A percentile compares a stretch with the other conserved stretches of the same genome.
These are phyloP conservation scores for Lysiphlebus fabarum DNA, from an alignment of 1,140 invertebrate species.

Conservation along the genomic window DNA sequence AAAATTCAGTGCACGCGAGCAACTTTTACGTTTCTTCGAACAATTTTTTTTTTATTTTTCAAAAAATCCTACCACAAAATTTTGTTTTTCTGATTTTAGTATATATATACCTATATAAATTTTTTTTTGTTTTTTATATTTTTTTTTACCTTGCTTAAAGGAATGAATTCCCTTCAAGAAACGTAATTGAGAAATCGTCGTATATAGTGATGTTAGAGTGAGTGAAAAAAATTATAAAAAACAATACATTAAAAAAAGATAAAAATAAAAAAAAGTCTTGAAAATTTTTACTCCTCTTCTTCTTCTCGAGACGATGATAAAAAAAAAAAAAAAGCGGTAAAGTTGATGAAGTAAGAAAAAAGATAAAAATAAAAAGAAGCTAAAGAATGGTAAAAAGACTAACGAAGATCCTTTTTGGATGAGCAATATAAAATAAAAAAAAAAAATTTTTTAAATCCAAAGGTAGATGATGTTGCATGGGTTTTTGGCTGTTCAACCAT, in stretches of 20 bases:
- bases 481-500: too few relatives aligned
- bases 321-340: slow-evolving; percentile 9
- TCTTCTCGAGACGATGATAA: neutral
- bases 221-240: neutral
- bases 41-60: slow-evolving; percentile 3
- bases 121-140: too few relatives aligned
- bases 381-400: neutral
- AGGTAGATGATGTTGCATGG: neutral
- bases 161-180: slow-evolving; percentile 11
- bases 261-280: slow-evolving; percentile 13
- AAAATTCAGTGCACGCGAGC: slow-evolving; percentile 11
- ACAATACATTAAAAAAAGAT: slow-evolving; percentile 27
- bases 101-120: too few relatives aligned
- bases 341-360: slow-evolving; percentile 2
- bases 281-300: neutral
- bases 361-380: slow-evolving; percentile 15
- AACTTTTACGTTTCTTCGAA: slow-evolving; percentile 2
- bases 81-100: too few relatives aligned
- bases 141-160: neutral
- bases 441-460: neutral
- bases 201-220: slow-evolving; percentile 1
- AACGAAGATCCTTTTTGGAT: neutral
- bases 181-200: slow-evolving; percentile 26
- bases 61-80: too few relatives aligned
- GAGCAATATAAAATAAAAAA: slow-evolving; percentile 6